A percentile compares a stretch with the other conserved stretches of the same genome.
Conservation (phyloP, 2,888 invertebrate genomes). For the Xylota segnis region DNA sequence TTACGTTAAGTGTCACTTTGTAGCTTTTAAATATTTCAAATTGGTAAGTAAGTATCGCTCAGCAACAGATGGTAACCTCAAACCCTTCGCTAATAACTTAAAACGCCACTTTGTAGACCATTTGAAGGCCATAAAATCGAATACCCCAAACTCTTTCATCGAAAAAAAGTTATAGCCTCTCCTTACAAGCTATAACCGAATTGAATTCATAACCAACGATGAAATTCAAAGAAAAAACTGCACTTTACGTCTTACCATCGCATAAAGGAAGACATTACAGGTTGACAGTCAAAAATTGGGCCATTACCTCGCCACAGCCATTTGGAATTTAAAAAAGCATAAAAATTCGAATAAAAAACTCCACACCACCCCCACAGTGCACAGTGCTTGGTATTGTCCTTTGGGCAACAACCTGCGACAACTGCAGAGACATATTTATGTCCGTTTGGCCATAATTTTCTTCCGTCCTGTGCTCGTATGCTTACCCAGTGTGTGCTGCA, state of each 20-base stretch:
- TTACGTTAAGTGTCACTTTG: too few species aligned
- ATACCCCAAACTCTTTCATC: neutral
- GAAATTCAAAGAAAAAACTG: conserved; percentile 31
- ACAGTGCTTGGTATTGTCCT: conserved; percentile 38
- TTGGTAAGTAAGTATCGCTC: too few species aligned
- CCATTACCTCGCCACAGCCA: conserved; percentile 20
- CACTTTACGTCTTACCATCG: neutral
- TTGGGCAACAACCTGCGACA: conserved; percentile 59
- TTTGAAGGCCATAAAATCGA: conserved; percentile 16
- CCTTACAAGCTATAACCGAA: conserved; percentile 10
- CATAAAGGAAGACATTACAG: conserved; percentile 23
- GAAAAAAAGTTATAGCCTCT: neutral
- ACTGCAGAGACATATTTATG: conserved; percentile 68
- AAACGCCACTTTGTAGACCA: neutral
- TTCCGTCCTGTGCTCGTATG: conserved; percentile 46
- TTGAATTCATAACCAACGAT: conserved; percentile 12
- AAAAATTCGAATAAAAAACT: conserved; percentile 9
- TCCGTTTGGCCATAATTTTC: conserved; percentile 67
- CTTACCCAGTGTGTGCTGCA: conserved; percentile 25
- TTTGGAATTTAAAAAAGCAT: neutral
- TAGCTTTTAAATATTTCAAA: too few species aligned
- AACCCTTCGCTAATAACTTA: neutral
- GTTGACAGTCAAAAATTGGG: conserved; percentile 18
- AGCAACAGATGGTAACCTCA: too few species aligned
- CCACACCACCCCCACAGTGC: neutral